Evolutionary conservation across 2,888 invertebrate genomes (phyloP).

Genomic region (Tipula lateralis): DNA sequence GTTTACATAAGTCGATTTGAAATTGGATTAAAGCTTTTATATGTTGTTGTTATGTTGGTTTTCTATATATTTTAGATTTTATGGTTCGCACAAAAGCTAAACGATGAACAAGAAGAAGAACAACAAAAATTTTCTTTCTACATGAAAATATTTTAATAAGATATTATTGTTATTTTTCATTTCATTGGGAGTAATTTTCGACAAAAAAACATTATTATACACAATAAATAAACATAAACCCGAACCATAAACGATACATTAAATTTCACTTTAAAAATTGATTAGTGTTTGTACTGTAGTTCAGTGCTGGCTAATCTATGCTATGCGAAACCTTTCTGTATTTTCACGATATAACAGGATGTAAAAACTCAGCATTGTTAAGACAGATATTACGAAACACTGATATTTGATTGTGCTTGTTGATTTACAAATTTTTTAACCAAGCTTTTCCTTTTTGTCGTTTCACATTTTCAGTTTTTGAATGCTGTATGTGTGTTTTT

Average conservation of each 20-base stretch:
- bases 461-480: not conserved
- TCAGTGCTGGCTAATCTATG: not conserved
- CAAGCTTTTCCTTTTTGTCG: not conserved
- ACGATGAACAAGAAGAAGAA: not conserved
- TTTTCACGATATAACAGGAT: not conserved
- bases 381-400: not conserved
- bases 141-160: not conserved
- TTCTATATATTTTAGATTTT: not conserved
- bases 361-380: not conserved
- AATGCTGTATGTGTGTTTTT: not conserved
- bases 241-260: not conserved
- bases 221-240: not conserved
- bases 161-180: not conserved
- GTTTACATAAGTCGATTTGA: not conserved
- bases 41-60: not conserved
- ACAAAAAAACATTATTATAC: not conserved
- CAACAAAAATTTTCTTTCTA: not conserved
- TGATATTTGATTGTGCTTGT: not conserved
- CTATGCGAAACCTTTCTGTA: not conserved
- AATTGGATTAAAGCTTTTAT: not conserved
- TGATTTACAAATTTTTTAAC: not conserved
- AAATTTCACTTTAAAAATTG: conserved; percentile 19
- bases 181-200: not conserved
- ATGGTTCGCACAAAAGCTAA: not conserved
- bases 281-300: not conserved